phyloP scores from a whole-genome alignment of 2,797 vertebrate genomes.

The Crocidura indochinensis region DNA sequence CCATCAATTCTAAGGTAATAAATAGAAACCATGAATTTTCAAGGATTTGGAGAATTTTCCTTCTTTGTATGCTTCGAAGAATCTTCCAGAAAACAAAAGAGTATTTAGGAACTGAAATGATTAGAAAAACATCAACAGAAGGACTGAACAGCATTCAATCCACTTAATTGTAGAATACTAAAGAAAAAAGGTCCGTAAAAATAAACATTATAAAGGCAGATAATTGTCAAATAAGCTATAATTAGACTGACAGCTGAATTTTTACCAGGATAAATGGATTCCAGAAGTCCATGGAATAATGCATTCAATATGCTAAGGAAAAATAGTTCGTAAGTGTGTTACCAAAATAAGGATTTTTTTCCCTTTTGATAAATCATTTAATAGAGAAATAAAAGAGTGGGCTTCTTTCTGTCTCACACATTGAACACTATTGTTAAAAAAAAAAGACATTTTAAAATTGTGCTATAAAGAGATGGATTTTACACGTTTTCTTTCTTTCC shows the following conservation, averaged over 20 bases:
- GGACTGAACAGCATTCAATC: background rate
- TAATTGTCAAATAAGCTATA: constrained; percentile 16
- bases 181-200: background rate
- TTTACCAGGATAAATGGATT: constrained; percentile 17
- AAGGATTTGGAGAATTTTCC: background rate
- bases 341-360: constrained; percentile 21
- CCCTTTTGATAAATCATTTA: too few species aligned
- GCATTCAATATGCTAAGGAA: background rate
- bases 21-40: background rate
- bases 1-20: background rate
- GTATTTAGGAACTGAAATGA: background rate
- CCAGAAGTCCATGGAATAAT: background rate
- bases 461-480: too few species aligned
- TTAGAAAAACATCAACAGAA: background rate
- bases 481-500: too few species aligned
- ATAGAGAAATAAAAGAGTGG: too few species aligned
- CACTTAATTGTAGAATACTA: background rate
- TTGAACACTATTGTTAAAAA: too few species aligned
- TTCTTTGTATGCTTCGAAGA: background rate
- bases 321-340: background rate
- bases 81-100: background rate
- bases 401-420: too few species aligned
- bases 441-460: too few species aligned
- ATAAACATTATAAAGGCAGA: background rate
- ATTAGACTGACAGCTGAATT: background rate